Conservation (phyloP, 2,888 invertebrate genomes). For the Eilema sororculum region DNA sequence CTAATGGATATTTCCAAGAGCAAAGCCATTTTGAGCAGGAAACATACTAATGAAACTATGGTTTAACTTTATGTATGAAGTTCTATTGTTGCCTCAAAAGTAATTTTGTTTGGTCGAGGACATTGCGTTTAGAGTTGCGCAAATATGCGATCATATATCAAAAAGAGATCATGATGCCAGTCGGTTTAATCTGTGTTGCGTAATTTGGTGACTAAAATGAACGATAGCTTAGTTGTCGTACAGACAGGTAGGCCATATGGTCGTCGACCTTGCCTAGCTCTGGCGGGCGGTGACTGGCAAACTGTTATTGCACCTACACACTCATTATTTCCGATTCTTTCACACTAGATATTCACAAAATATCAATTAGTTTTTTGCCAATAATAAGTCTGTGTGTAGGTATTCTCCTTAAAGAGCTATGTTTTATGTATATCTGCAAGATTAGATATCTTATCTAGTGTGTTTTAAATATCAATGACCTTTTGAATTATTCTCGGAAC, state of each 20-base stretch:
- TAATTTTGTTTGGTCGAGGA: constrained; percentile 46
- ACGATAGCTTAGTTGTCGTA: constrained; percentile 49
- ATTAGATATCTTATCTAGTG: constrained; percentile 56
- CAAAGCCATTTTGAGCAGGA: constrained; percentile 64
- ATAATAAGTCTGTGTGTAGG: constrained; percentile 34
- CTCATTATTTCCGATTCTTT: constrained; percentile 65
- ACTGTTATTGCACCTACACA: constrained; percentile 71
- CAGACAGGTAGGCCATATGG: constrained; percentile 76
- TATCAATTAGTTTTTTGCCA: constrained; percentile 29
- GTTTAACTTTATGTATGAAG: constrained; percentile 8
- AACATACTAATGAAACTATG: constrained; percentile 39
- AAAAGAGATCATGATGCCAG: constrained; percentile 49
- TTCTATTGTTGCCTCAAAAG: constrained; percentile 28
- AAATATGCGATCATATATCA: constrained; percentile 43
- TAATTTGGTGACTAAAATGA: constrained; percentile 59
- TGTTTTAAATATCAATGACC: constrained; percentile 57
- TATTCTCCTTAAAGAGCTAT: constrained; percentile 28
- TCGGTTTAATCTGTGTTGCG: constrained; percentile 45
- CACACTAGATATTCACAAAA: constrained; percentile 44
- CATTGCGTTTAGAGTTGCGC: constrained; percentile 23
- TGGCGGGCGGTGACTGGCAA: constrained; percentile 63
- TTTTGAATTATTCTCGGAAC: constrained; percentile 32
- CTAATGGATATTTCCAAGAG: constrained; percentile 55
- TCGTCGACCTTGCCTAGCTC: constrained; percentile 73
- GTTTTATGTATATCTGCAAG: constrained; percentile 40